phyloP scores from a whole-genome alignment of 2,888 invertebrate species.

The Amphipoea lucens region DNA sequence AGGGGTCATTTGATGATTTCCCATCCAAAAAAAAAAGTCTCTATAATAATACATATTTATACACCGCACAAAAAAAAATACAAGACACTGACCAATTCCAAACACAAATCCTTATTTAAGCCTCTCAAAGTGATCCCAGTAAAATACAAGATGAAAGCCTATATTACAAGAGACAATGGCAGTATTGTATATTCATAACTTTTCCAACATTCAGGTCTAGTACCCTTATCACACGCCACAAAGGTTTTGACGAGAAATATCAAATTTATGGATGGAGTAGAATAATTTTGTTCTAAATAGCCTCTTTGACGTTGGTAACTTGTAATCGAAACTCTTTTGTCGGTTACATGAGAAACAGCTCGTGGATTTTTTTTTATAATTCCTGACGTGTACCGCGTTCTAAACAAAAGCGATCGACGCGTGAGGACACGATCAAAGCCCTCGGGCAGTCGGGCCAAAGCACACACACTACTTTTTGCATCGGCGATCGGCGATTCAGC shows the following conservation, averaged over 20 bases:
- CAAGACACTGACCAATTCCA: slow-evolving; percentile 1
- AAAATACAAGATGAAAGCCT: slow-evolving; percentile 50
- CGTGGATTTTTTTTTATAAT: background rate
- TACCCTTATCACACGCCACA: slow-evolving; percentile 62
- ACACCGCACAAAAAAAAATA: slow-evolving; percentile 4
- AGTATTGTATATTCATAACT: slow-evolving; percentile 60
- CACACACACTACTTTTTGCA: too few relatives aligned
- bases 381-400: background rate
- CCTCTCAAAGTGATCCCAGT: slow-evolving; percentile 30
- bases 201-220: slow-evolving; percentile 46
- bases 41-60: too few relatives aligned
- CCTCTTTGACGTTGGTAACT: slow-evolving; percentile 10
- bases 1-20: too few relatives aligned
- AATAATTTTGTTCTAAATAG: slow-evolving; percentile 44
- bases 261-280: slow-evolving; percentile 33
- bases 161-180: slow-evolving; percentile 48
- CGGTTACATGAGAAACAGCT: background rate
- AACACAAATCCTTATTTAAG: slow-evolving; percentile 26
- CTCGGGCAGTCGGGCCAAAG: too few relatives aligned
- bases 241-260: slow-evolving; percentile 56
- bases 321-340: background rate
- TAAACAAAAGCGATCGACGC: background rate
- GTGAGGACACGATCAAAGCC: background rate
- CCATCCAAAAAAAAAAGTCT: too few relatives aligned
- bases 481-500: too few relatives aligned